Base-by-base conservation (phyloP, 2,888 invertebrate genomes). In the Axea sp. region DNA sequence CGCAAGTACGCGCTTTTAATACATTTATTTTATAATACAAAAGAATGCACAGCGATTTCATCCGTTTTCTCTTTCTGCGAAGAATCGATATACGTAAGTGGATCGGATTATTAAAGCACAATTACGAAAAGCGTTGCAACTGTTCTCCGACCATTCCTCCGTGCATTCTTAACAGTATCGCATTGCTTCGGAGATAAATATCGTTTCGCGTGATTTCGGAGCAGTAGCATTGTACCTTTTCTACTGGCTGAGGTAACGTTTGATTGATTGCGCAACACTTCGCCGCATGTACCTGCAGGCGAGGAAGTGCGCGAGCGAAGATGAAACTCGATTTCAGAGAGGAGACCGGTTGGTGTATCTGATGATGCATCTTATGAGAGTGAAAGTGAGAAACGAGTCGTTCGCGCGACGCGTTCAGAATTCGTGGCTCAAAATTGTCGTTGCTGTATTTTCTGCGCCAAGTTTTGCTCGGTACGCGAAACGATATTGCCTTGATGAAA, bases 331-430 rank as follows among this genome's bases (percentile, higher is more conserved):
- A 47, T 68, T 60, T 68, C 62, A 60, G 68, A 64, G 59, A 60
- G 47, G 31, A 72, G 62, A 65, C 68, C 69, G 55, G 74, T 64
- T 57, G 65, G 68, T 75, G 74, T 78, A 79, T 82, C 80, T 78
- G 76, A 62, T 69, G 76, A 77, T 75, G 73, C 75, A 80, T 82
- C 82, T 76, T 75, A 28, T 55, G 75, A 73, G 77, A 80, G 83
- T 83, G 83, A 83, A 83, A 83, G 83, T 83, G 77, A 79, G 67
- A 75, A 73, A 35, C 76, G 37, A 45, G 30, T 51, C 28, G 59
- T 33, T 51, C 3, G 31, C 3, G 30, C 35, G 64, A 37, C 47
- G 57, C 45, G 30, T 30, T 51, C 64, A 31, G 53, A 60, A 60
- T 68, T 59, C 47, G 67, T 49, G 33, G 65, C 31, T 67, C 22